These are phyloP conservation scores for Megaleporinus macrocephalus DNA, from an alignment of 2,113 vertebrate species.

Conservation along the genomic window DNA sequence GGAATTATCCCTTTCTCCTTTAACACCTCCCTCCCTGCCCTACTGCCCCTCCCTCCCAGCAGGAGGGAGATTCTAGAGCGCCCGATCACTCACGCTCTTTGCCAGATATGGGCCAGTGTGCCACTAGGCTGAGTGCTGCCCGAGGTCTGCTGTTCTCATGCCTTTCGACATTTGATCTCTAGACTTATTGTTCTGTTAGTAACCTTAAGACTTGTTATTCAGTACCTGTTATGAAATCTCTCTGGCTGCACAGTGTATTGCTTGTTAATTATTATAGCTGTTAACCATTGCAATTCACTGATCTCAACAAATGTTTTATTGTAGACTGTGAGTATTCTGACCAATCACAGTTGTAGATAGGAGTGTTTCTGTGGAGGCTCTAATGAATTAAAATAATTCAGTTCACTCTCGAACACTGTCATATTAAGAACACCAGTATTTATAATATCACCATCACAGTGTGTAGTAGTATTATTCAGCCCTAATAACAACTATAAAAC, in stretches of 20 bases:
- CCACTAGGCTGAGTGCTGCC: background rate
- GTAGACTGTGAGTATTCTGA: background rate
- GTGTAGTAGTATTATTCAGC: too few relatives aligned
- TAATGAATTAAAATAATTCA: background rate
- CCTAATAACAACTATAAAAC: too few relatives aligned
- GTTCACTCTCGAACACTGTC: background rate
- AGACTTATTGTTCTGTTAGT: background rate
- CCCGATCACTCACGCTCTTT: background rate
- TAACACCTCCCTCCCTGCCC: slow-evolving; percentile 3
- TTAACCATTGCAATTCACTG: too few relatives aligned
- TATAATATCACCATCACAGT: too few relatives aligned
- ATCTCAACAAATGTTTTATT: too few relatives aligned
- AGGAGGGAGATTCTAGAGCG: background rate
- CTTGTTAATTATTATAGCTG: too few relatives aligned
- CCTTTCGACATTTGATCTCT: background rate
- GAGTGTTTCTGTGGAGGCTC: background rate
- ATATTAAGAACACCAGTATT: too few relatives aligned
- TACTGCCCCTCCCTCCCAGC: slow-evolving; percentile 4
- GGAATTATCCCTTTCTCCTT: slow-evolving; percentile 34
- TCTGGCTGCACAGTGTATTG: too few relatives aligned
- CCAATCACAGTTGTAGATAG: background rate
- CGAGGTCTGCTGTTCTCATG: background rate
- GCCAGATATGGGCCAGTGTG: slow-evolving; percentile 28
- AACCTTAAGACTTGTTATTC: background rate
- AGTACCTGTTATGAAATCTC: too few relatives aligned